phyloP scores from a whole-genome alignment of 2,797 vertebrate species.

The Chromis chromis region DNA sequence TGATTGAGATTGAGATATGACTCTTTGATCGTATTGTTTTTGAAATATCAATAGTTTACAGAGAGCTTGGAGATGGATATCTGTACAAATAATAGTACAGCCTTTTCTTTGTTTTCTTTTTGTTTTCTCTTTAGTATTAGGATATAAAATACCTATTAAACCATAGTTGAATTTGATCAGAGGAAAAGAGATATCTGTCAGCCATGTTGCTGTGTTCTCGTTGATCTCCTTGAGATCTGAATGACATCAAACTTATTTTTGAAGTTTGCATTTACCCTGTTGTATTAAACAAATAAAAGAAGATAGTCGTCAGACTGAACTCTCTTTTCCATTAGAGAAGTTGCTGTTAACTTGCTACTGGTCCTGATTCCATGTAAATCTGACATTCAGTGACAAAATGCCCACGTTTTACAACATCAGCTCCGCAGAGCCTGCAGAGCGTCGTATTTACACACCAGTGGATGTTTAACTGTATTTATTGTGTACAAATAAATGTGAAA shows the following conservation, averaged over 20 bases:
- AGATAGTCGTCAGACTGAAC: constrained; percentile 35
- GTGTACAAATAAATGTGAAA: constrained; percentile 95
- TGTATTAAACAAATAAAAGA: constrained; percentile 58
- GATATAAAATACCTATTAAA: constrained; percentile 45
- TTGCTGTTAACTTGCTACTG: constrained; percentile 64
- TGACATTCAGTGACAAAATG: constrained; percentile 57
- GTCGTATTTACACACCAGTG: constrained; percentile 85
- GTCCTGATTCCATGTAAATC: constrained; percentile 58
- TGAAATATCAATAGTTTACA: constrained; percentile 75
- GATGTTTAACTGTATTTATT: constrained; percentile 98
- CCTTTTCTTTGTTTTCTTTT: constrained; percentile 8
- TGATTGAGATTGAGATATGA: constrained; percentile 55
- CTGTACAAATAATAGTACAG: constrained; percentile 64
- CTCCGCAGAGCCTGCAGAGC: constrained; percentile 56
- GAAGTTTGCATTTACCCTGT: constrained; percentile 88
- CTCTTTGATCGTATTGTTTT: constrained; percentile 55
- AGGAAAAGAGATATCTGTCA: constrained; percentile 73
- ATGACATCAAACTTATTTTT: constrained; percentile 94
- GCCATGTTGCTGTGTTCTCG: constrained; percentile 80
- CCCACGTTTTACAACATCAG: constrained; percentile 43
- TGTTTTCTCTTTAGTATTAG: constrained; percentile 52
- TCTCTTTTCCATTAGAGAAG: constrained; percentile 62
- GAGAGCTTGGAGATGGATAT: constrained; percentile 77
- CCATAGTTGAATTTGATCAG: constrained; percentile 63
- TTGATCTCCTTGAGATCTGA: constrained; percentile 94